phyloP scores from a whole-genome alignment of 2,888 invertebrate species.

The Spodoptera littoralis region DNA sequence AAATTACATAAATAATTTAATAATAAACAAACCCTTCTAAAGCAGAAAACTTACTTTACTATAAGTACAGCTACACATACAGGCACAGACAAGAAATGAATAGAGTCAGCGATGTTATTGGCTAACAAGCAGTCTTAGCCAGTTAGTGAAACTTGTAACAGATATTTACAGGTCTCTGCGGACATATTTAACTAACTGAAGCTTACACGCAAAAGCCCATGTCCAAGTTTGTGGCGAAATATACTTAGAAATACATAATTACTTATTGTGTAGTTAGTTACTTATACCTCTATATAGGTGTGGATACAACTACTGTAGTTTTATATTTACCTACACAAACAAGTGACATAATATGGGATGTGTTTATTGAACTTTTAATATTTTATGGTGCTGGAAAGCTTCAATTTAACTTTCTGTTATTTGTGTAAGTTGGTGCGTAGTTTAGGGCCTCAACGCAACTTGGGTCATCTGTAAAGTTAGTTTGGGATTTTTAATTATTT shows the following conservation, averaged over 20 bases:
- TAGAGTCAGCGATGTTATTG: slow-evolving; percentile 49
- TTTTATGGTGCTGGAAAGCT: too few relatives aligned
- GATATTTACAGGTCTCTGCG: slow-evolving; percentile 68
- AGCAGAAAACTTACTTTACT: too few relatives aligned
- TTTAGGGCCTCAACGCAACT: too few relatives aligned
- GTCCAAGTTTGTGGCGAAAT: slow-evolving; percentile 32
- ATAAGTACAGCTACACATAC: too few relatives aligned
- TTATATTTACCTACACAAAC: too few relatives aligned
- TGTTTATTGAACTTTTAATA: too few relatives aligned
- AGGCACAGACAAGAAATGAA: slow-evolving; percentile 31
- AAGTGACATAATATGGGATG: too few relatives aligned
- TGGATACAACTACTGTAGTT: too few relatives aligned
- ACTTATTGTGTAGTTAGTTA: slow-evolving; percentile 2
- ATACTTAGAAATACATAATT: not conserved
- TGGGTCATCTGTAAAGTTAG: too few relatives aligned
- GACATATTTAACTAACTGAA: slow-evolving; percentile 64
- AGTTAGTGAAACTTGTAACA: slow-evolving; percentile 71
- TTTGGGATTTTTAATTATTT: too few relatives aligned
- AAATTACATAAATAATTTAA: not conserved
- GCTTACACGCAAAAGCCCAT: slow-evolving; percentile 32
- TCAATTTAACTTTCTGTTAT: too few relatives aligned
- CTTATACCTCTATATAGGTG: not conserved
- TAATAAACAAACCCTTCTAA: not conserved
- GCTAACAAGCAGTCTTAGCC: slow-evolving; percentile 53
- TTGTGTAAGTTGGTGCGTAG: too few relatives aligned